These are phyloP conservation scores for Telmatochromis sp. DNA, from an alignment of 2,113 vertebrate genomes.

Conservation along the genomic window DNA sequence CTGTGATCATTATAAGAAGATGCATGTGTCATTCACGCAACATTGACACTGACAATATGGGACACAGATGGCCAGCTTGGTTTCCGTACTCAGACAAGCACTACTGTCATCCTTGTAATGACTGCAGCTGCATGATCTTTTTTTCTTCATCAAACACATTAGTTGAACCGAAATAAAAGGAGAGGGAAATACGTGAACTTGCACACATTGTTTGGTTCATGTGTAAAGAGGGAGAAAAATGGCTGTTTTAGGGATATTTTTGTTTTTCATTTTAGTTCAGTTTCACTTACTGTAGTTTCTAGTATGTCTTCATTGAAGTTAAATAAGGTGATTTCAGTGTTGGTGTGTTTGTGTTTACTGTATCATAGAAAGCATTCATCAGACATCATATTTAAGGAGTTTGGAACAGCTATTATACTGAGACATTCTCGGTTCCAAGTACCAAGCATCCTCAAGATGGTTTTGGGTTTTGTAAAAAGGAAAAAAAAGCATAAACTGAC, in stretches of 20 bases:
- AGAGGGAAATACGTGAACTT: neutral
- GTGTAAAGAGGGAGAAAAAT: neutral
- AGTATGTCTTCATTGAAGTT: neutral
- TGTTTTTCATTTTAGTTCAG: neutral
- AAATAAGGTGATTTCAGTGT: neutral
- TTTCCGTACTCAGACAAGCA: neutral
- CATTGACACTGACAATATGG: neutral
- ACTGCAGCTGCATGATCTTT: neutral
- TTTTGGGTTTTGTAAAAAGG: neutral
- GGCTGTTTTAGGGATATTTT: neutral
- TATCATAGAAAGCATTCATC: neutral
- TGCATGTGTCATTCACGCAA: conserved; percentile 16
- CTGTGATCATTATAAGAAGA: neutral
- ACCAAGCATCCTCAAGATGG: neutral
- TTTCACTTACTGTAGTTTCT: neutral
- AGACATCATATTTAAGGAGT: neutral
- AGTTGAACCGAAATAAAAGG: neutral
- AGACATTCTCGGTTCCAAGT: neutral
- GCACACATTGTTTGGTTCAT: neutral
- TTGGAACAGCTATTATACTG: neutral
- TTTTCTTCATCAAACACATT: neutral
- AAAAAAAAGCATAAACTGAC: neutral
- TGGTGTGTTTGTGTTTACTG: neutral
- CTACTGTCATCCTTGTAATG: conserved; percentile 5
- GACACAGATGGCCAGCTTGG: neutral